Evolutionary conservation across 2,797 vertebrate species (phyloP).

Genomic region (Silurus aristotelis): DNA sequence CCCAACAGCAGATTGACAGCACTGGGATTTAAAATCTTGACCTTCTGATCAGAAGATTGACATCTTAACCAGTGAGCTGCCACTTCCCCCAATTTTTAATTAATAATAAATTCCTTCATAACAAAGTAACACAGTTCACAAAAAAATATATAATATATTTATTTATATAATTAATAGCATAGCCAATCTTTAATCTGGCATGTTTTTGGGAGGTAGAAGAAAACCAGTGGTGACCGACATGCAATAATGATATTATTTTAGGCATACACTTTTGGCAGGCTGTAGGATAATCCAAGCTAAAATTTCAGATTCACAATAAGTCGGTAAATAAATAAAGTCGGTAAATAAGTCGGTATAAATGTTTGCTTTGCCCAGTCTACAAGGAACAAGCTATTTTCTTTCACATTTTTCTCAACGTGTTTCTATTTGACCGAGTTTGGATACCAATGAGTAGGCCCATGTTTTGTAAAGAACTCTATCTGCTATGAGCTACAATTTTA

Average conservation of each 20-base stretch:
- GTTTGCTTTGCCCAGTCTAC: not conserved
- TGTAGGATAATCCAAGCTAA: not conserved
- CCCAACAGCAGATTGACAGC: too few species aligned
- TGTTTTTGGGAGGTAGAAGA: too few species aligned
- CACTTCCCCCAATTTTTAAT: too few species aligned
- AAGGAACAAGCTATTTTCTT: not conserved
- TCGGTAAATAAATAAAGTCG: too few species aligned
- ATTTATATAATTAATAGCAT: too few species aligned
- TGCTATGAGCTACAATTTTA: not conserved
- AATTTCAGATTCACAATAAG: not conserved
- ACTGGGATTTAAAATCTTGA: too few species aligned
- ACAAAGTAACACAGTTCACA: not conserved
- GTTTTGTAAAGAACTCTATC: not conserved
- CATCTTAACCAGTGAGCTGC: too few species aligned
- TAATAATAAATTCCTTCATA: not conserved
- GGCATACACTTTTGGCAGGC: not conserved
- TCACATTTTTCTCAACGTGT: not conserved
- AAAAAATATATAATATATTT: not conserved
- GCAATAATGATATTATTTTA: not conserved
- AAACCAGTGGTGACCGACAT: too few species aligned
- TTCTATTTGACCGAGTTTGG: not conserved
- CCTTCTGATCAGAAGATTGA: too few species aligned
- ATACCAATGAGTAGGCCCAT: too few species aligned
- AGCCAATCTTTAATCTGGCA: too few species aligned
- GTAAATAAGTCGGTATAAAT: too few species aligned